Evolutionary conservation across 2,888 invertebrate genomes (phyloP), one percentile per base, ranked within the genome.

Genomic region (Lycia hirtaria): DNA sequence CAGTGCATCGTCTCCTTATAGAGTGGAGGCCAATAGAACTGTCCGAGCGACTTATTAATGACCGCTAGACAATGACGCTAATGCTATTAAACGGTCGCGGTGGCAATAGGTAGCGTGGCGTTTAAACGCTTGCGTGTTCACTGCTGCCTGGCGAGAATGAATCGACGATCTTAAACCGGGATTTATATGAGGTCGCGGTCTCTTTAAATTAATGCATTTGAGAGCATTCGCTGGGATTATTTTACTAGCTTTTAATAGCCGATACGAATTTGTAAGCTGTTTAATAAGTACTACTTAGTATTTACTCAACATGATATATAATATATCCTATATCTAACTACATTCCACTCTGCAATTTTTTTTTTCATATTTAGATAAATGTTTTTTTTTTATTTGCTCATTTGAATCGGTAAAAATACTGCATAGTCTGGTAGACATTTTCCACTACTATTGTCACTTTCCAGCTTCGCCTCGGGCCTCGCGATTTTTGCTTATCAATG

Each of bases 11-110:
- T 70, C 73, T 73, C 73, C 69, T 85, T 87, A 87, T 83, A 84
- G 86, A 76, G 72, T 69, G 76, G 71, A 68, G 76, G 67, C 85
- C 88, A 85, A 88, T 89, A 87, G 84, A 88, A 85, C 86, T 87
- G 87, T 88, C 87, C 73, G 68, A 44, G 65, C 69, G 73, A 76
- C 83, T 88, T 90, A 91, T 91, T 89, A 90, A 92, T 85, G 87
- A 81, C 76, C 71, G 65, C 68, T 75, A 81, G 85, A 88, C 89
- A 89, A 88, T 88, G 84, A 86, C 78, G 80, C 82, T 87, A 87
- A 88, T 85, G 85, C 83, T 83, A 90, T 91, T 87, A 90, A 87
- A 83, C 81, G 81, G 78, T 78, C 75, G 71, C 69, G 69, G 67
- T 68, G 73, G 74, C 72, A 75, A 81, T 81, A 78, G 75, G 78